Conservation (phyloP, 2,797 vertebrate genomes). For the Paedocypris micromegethes region DNA sequence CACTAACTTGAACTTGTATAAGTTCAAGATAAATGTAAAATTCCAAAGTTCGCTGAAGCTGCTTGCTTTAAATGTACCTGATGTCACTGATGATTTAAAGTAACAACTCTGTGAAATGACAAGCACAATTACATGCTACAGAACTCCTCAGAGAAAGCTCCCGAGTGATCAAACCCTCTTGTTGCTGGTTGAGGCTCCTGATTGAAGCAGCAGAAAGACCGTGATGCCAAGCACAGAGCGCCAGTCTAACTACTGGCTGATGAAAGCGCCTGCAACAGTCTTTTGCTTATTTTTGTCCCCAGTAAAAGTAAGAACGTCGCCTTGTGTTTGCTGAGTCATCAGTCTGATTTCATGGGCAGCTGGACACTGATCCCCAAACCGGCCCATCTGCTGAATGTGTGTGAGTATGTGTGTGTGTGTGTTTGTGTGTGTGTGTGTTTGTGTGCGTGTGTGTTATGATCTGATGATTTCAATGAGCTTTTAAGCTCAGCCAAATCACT, state of each 20-base stretch:
- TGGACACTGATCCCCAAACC: conserved; percentile 58
- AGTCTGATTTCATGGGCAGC: conserved; percentile 59
- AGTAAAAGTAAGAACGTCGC: conserved; percentile 35
- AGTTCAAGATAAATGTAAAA: no score
- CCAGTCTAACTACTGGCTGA: conserved; percentile 32
- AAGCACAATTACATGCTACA: no score
- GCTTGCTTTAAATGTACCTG: no score
- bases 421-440: conserved; percentile 15
- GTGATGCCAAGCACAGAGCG: conserved; percentile 8
- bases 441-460: conserved; percentile 30
- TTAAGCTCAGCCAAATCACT: conserved; percentile 31
- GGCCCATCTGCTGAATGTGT: conserved; percentile 54
- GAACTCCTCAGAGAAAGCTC: no score
- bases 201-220: neutral
- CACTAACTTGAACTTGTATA: no score
- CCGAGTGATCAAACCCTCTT: no score
- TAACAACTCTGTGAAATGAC: no score
- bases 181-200: no score
- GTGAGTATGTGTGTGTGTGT: conserved; percentile 31
- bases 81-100: no score
- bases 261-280: conserved; percentile 45
- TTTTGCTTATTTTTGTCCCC: conserved; percentile 26
- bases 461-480: conserved; percentile 32
- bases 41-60: no score
- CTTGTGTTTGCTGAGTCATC: conserved; percentile 65